Evolutionary conservation across 2,888 invertebrate genomes (phyloP).

Genomic region (Drosophila cognata): DNA sequence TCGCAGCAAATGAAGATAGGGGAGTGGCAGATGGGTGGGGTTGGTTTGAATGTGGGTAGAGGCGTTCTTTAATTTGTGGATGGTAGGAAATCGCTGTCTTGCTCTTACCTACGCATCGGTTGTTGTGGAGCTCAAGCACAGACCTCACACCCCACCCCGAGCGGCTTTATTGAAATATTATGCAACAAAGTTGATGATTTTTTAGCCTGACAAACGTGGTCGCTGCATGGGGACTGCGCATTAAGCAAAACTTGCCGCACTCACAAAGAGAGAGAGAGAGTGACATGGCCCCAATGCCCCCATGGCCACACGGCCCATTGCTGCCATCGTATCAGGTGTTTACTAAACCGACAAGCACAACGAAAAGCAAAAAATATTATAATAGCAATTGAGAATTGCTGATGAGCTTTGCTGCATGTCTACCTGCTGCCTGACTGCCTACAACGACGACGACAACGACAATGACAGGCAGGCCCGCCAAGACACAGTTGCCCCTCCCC

Average conservation of each 20-base stretch:
- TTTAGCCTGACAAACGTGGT: slow-evolving; percentile 66
- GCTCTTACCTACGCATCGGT: background rate
- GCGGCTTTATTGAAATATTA: slow-evolving; percentile 77
- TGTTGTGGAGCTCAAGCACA: background rate
- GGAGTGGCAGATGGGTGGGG: background rate
- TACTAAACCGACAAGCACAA: slow-evolving; percentile 53
- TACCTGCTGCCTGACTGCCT: slow-evolving; percentile 24
- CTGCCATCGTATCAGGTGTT: slow-evolving; percentile 74
- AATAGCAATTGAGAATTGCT: slow-evolving; percentile 81
- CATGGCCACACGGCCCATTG: background rate
- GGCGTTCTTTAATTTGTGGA: slow-evolving; percentile 75
- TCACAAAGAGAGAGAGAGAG: background rate
- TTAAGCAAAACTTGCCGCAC: slow-evolving; percentile 65
- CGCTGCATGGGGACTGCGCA: slow-evolving; percentile 70
- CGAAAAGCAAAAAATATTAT: slow-evolving; percentile 72
- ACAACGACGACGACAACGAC: slow-evolving; percentile 13
- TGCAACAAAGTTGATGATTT: slow-evolving; percentile 81
- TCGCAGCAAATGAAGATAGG: background rate
- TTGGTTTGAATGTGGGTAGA: slow-evolving; percentile 8
- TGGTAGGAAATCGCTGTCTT: slow-evolving; percentile 39
- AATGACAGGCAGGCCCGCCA: slow-evolving; percentile 32
- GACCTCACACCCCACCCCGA: background rate
- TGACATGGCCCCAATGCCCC: slow-evolving; percentile 14
- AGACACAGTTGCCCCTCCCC: slow-evolving; percentile 19
- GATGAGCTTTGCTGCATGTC: slow-evolving; percentile 68